phyloP scores from a whole-genome alignment of 1,140 invertebrate genomes.

The Helicoverpa zea region DNA sequence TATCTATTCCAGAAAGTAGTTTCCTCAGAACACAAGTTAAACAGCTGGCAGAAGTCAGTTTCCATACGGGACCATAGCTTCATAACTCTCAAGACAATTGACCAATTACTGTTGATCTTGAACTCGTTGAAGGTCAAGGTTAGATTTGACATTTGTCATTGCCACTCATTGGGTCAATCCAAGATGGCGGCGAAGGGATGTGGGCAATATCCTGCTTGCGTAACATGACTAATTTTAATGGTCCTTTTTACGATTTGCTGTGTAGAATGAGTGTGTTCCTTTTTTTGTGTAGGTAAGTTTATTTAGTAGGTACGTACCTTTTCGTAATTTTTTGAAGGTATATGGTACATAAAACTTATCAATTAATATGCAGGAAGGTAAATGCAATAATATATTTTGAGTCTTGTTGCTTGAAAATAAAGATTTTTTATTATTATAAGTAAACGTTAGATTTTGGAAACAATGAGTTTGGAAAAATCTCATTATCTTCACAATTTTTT shows the following conservation, averaged over 20 bases:
- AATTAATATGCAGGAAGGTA: too few relatives aligned
- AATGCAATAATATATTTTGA: too few relatives aligned
- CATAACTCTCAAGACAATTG: neutral
- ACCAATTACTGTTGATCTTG: constrained; percentile 17
- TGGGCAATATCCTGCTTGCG: constrained; percentile 36
- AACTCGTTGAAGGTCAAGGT: constrained; percentile 6
- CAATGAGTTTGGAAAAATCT: too few relatives aligned
- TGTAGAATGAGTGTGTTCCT: neutral
- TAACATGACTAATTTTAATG: constrained; percentile 29
- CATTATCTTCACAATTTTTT: too few relatives aligned
- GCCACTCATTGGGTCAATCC: constrained; percentile 33
- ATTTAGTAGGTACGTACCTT: neutral
- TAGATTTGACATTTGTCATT: neutral
- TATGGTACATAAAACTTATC: too few relatives aligned
- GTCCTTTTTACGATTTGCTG: constrained; percentile 24
- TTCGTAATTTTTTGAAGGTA: too few relatives aligned
- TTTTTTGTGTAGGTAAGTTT: neutral
- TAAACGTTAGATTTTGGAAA: too few relatives aligned
- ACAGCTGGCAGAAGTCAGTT: neutral
- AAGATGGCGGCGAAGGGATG: constrained; percentile 19
- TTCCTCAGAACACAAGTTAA: too few relatives aligned
- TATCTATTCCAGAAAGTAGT: too few relatives aligned
- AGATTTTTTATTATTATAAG: too few relatives aligned
- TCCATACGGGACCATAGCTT: neutral
- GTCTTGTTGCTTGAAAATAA: too few relatives aligned